Evolutionary conservation across 2,797 vertebrate species (phyloP).

Genomic region (Esox lucius): DNA sequence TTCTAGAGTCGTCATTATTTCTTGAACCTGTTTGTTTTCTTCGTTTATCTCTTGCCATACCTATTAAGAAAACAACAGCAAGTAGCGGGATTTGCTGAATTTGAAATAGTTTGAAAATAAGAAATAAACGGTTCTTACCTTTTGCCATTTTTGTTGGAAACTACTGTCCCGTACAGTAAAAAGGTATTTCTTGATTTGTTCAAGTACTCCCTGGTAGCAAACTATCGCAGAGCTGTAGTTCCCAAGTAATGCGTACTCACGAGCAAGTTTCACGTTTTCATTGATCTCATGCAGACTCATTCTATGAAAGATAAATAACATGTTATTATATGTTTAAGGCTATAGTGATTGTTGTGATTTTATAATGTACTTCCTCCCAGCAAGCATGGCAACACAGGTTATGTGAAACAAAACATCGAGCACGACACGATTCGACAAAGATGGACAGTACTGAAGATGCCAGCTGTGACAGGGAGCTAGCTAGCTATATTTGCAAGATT

Average conservation of each 20-base stretch:
- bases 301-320: conserved; percentile 42
- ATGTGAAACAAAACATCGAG: neutral
- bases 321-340: too few relatives aligned
- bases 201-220: conserved; percentile 92
- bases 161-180: conserved; percentile 83
- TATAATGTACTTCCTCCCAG: neutral
- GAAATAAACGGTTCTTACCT: conserved; percentile 71
- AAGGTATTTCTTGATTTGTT: conserved; percentile 91
- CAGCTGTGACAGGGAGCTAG: neutral
- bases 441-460: neutral
- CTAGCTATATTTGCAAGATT: neutral
- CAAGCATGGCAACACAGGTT: neutral
- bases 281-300: conserved; percentile 96
- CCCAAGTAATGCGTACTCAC: conserved; percentile 94
- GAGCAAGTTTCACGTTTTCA: conserved; percentile 94
- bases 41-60: conserved; percentile 94
- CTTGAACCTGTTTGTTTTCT: conserved; percentile 91
- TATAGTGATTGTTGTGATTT: neutral
- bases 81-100: neutral
- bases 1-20: conserved; percentile 92
- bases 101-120: neutral
- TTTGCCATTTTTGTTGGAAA: conserved; percentile 92
- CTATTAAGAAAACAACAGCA: conserved; percentile 63
- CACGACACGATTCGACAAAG: neutral
- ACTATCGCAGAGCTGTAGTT: conserved; percentile 95